Evolutionary conservation across 1,140 invertebrate genomes (phyloP).

Genomic region (Psix sp.): DNA sequence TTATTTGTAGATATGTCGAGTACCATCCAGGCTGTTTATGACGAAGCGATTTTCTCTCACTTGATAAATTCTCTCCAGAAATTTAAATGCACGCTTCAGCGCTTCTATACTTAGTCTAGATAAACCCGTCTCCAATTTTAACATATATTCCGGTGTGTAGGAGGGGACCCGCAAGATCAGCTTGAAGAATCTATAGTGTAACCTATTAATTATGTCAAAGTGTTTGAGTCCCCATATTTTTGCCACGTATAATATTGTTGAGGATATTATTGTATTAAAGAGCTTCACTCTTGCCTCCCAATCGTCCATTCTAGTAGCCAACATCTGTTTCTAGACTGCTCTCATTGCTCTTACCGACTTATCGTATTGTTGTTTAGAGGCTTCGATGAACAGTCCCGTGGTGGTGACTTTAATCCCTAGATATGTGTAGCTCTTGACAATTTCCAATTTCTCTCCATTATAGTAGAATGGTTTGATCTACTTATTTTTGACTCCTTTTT

Average conservation of each 20-base stretch:
- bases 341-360: neutral
- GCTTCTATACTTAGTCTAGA: too few species aligned
- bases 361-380: neutral
- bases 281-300: neutral
- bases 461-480: neutral
- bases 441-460: neutral
- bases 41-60: too few species aligned
- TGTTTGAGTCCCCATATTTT: neutral
- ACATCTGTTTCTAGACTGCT: neutral
- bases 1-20: too few species aligned
- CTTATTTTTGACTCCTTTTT: neutral
- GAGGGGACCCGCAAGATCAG: too few species aligned
- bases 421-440: neutral
- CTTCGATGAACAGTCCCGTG: neutral
- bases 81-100: too few species aligned
- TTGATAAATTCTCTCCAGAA: too few species aligned
- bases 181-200: too few species aligned
- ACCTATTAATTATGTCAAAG: neutral
- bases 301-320: neutral
- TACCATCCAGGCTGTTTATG: too few species aligned
- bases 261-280: neutral
- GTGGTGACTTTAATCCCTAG: neutral
- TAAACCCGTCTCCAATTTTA: too few species aligned
- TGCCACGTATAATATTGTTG: neutral
- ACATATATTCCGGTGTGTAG: too few species aligned